Conservation (phyloP, 2,888 invertebrate genomes). For the Dynastes maya region DNA sequence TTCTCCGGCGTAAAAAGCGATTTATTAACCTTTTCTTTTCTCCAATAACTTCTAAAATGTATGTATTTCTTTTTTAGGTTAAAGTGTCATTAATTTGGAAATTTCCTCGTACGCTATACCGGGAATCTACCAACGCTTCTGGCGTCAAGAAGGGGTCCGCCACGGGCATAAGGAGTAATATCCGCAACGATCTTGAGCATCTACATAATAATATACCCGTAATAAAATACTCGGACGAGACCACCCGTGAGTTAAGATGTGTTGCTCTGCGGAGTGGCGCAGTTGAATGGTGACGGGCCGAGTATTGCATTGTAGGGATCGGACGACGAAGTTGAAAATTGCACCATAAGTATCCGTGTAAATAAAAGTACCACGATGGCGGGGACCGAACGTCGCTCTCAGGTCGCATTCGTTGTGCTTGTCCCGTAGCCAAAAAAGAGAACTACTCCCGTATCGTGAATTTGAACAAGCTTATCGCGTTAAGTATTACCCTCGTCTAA, state of each 20-base stretch:
- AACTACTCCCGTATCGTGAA: constrained; percentile 10
- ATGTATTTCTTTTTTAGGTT: neutral
- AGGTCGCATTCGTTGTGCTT: neutral
- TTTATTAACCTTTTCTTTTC: too few relatives aligned
- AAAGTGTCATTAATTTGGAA: neutral
- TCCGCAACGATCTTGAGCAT: constrained; percentile 31
- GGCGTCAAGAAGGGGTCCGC: neutral
- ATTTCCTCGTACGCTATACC: neutral
- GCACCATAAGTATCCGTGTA: constrained; percentile 28
- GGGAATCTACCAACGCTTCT: constrained; percentile 20
- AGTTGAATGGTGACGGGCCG: constrained; percentile 29
- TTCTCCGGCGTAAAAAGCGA: too few relatives aligned
- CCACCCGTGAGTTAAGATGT: constrained; percentile 48
- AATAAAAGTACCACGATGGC: constrained; percentile 29
- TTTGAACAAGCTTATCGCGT: constrained; percentile 36
- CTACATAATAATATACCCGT: constrained; percentile 50
- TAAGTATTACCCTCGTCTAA: constrained; percentile 37
- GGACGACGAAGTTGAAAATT: constrained; percentile 32
- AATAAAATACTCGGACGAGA: constrained; percentile 49
- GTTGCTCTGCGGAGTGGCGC: constrained; percentile 11
- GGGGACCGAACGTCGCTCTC: constrained; percentile 10
- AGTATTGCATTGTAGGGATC: constrained; percentile 23
- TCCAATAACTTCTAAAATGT: too few relatives aligned
- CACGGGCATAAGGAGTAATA: constrained; percentile 13
- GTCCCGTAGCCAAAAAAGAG: constrained; percentile 12